These are phyloP conservation scores for Fulmarus glacialis DNA, from an alignment of 2,113 vertebrate species.

Conservation along the genomic window DNA sequence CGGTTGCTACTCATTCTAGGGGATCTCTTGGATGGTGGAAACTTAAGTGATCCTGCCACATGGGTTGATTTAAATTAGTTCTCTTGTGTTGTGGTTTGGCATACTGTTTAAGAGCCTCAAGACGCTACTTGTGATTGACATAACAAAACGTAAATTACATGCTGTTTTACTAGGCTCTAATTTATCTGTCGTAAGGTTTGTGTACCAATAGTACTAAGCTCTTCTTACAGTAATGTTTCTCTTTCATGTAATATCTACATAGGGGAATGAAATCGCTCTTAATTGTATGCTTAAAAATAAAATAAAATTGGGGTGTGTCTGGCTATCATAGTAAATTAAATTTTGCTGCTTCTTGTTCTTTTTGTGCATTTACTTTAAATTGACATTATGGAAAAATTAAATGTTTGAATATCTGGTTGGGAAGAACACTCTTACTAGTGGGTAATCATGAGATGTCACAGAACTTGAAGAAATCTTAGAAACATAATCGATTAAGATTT, in stretches of 20 bases:
- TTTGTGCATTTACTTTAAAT: slow-evolving; percentile 50
- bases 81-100: slow-evolving; percentile 25
- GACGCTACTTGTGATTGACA: slow-evolving; percentile 58
- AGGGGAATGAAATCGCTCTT: slow-evolving; percentile 23
- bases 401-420: slow-evolving; percentile 23
- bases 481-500: neutral
- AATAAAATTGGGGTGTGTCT: slow-evolving; percentile 24
- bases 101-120: slow-evolving; percentile 30
- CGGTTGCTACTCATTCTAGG: neutral
- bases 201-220: slow-evolving; percentile 29
- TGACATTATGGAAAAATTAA: slow-evolving; percentile 45
- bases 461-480: slow-evolving; percentile 42
- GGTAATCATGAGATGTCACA: slow-evolving; percentile 20
- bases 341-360: slow-evolving; percentile 27
- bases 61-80: slow-evolving; percentile 32
- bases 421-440: slow-evolving; percentile 13
- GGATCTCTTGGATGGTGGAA: neutral
- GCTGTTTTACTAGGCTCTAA: slow-evolving; percentile 61
- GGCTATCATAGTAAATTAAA: slow-evolving; percentile 17
- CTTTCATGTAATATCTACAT: neutral
- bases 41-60: neutral
- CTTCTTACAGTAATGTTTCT: slow-evolving; percentile 23
- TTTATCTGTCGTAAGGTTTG: slow-evolving; percentile 66
- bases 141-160: slow-evolving; percentile 66
- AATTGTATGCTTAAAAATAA: slow-evolving; percentile 38